phyloP scores from a whole-genome alignment of 1,140 invertebrate species.

The Dinothrombium tinctorium region DNA sequence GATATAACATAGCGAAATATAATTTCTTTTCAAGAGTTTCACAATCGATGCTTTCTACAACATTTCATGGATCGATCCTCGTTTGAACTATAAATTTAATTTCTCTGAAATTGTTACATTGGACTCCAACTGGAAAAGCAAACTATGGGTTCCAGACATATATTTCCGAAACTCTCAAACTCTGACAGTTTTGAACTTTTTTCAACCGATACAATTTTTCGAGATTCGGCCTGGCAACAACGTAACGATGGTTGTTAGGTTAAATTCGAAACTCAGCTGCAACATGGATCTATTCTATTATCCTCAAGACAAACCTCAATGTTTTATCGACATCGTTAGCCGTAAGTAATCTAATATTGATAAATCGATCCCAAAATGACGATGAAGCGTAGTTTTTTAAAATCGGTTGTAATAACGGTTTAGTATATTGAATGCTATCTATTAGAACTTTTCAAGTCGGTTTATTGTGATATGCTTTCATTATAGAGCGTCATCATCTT shows the following conservation, averaged over 20 bases:
- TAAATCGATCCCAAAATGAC: neutral
- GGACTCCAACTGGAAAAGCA: neutral
- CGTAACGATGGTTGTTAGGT: conserved; percentile 17
- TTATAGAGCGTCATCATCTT: neutral
- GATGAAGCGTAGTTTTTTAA: too few relatives aligned
- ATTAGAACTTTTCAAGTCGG: too few relatives aligned
- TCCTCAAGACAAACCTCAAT: conserved; percentile 15
- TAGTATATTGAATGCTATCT: too few relatives aligned
- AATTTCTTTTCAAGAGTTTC: too few relatives aligned
- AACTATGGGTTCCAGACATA: conserved; percentile 1
- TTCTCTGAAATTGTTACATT: too few relatives aligned
- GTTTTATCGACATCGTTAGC: conserved; percentile 13
- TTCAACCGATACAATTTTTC: conserved; percentile 1
- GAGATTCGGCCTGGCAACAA: conserved; percentile 3
- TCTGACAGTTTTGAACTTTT: neutral
- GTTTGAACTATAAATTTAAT: too few relatives aligned
- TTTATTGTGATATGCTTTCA: too few relatives aligned
- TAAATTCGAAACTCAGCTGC: conserved; percentile 13
- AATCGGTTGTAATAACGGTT: too few relatives aligned
- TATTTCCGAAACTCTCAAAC: conserved; percentile 5
- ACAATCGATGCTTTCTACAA: too few relatives aligned
- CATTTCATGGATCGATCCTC: too few relatives aligned
- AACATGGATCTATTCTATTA: conserved; percentile 14
- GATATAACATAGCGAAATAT: too few relatives aligned
- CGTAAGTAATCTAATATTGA: conserved; percentile 8